Base-by-base conservation (phyloP, 2,888 invertebrate species). In the Lochmaea crataegi region DNA sequence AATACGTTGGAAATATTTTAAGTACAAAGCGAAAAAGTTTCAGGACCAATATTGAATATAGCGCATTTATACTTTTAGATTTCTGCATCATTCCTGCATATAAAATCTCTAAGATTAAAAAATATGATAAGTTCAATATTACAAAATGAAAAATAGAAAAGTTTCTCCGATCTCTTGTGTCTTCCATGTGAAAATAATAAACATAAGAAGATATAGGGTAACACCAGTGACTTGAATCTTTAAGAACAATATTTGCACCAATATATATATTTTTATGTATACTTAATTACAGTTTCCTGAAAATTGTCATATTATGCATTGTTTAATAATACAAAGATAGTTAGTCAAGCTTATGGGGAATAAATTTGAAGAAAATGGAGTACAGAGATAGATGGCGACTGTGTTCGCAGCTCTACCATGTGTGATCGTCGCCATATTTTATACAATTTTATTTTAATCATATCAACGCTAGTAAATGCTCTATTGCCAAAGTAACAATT, bases 21-120 rank as follows among this genome's bases (percentile, higher is more conserved):
- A 70, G 68, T 74, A 74, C 68, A 74, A 74, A 64, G 71, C 65
- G 65, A 65, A 60, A 74, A 71, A 73, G 67, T 74, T 74, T 71
- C 58, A 14, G 32, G 41, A 68, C 56, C 67, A 32, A 68, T 68
- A 68, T 68, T 58, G 67, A 58, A n/a, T 68, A 68, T 45, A 68
- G 51, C 56, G 38, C 32, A 68, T 68, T 68, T 60, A 68, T 68
- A 68, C 67, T 68, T 68, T 68, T n/a, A 68, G 58, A 68, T 68
- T 67, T 45, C 26, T n/a, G 14, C 32, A 26, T 22, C 16, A 22
- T 56, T 56, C 16, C 18, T 22, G 56, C 22, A 56, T 45, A 51
- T 14, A 2, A n/a, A 58, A 26, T 57, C 56, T 56, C 10, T 18
- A 38, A 38, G 9, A 38, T 45, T 22, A 22, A 58, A 22, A 2